Evolutionary conservation across 2,113 vertebrate genomes (phyloP).

Genomic region (Nibea coibor): DNA sequence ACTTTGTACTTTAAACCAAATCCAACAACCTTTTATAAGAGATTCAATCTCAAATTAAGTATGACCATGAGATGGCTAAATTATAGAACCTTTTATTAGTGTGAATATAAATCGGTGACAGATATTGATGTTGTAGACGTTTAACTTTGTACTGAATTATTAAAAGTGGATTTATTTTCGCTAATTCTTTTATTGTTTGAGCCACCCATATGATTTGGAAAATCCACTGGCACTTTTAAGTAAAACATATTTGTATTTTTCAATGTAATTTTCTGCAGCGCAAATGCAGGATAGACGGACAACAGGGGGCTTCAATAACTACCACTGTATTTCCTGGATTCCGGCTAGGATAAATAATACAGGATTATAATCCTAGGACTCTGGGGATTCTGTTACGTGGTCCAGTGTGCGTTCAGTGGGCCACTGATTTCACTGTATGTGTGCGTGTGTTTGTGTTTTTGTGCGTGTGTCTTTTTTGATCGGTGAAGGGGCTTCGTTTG

Average conservation of each 20-base stretch:
- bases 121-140: conserved; percentile 51
- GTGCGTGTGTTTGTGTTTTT: conserved; percentile 26
- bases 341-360: conserved; percentile 20
- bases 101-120: conserved; percentile 62
- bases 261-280: conserved; percentile 19
- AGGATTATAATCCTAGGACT: conserved; percentile 23
- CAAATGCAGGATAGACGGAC: conserved; percentile 43
- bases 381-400: conserved; percentile 34
- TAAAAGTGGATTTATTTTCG: conserved; percentile 23
- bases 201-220: conserved; percentile 39
- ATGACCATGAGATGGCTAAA: conserved; percentile 57
- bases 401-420: conserved; percentile 30
- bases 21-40: conserved; percentile 32
- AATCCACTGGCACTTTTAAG: conserved; percentile 19
- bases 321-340: conserved; percentile 42
- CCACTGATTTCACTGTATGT: conserved; percentile 60
- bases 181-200: conserved; percentile 43
- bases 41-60: conserved; percentile 53
- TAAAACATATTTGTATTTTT: conserved; percentile 11
- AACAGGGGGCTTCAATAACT: conserved; percentile 49
- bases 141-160: conserved; percentile 52
- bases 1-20: conserved; percentile 60
- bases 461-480: conserved; percentile 31
- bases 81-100: conserved; percentile 42
- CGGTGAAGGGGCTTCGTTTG: conserved; percentile 62